Conservation (phyloP, 1,140 invertebrate genomes). For the Drosophila persimilis region DNA sequence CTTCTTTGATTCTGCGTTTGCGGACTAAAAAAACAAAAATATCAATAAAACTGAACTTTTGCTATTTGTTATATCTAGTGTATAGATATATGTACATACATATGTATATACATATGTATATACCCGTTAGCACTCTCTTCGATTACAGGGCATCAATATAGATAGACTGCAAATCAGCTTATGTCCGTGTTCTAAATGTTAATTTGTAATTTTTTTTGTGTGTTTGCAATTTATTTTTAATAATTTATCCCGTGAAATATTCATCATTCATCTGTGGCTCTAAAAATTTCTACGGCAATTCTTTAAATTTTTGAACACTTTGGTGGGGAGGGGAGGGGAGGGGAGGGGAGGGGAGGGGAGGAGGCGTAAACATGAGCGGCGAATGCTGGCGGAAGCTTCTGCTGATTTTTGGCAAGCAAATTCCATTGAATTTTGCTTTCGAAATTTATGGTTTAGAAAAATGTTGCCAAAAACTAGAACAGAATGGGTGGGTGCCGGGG, state of each 20-base stretch:
- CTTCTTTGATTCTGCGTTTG: too few relatives aligned
- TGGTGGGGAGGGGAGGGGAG: not conserved
- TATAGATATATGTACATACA: too few relatives aligned
- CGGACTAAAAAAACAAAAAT: too few relatives aligned
- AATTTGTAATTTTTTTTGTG: conserved; percentile 42
- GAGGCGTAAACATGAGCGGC: conserved; percentile 11
- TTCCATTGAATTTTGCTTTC: conserved; percentile 74
- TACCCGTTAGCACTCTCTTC: too few relatives aligned
- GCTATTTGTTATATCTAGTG: too few relatives aligned
- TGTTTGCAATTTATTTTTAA: conserved; percentile 1
- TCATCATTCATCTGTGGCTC: conserved; percentile 21
- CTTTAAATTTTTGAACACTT: conserved; percentile 48
- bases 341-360: not conserved
- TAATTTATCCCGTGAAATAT: conserved; percentile 36
- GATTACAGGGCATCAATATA: conserved; percentile 1
- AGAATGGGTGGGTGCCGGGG: conserved; percentile 39
- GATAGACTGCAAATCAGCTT: conserved; percentile 49
- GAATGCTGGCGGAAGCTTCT: conserved; percentile 57
- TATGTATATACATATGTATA: too few relatives aligned
- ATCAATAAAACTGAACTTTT: too few relatives aligned
- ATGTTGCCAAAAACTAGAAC: conserved; percentile 77
- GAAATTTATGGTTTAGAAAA: conserved; percentile 74
- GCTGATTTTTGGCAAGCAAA: conserved; percentile 74
- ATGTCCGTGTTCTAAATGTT: conserved; percentile 33
- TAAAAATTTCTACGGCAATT: conserved; percentile 44